A percentile compares a stretch with the other conserved stretches of the same genome.
These are phyloP conservation scores for Labrus mixtus DNA, from an alignment of 2,113 vertebrate species.

Conservation along the genomic window DNA sequence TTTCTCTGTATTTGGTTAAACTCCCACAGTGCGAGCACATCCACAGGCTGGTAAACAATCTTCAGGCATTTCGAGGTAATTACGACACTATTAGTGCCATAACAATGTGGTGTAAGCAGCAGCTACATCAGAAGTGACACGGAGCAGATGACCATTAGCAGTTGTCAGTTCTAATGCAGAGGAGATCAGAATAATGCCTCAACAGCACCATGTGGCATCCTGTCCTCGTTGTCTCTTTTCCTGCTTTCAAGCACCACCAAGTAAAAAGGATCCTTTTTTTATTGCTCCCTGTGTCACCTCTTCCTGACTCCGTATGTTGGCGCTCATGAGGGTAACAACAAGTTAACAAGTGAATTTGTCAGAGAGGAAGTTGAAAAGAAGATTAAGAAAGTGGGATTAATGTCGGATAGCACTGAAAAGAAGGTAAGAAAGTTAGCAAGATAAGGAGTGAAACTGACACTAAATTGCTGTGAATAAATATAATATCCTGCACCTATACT, in stretches of 20 bases:
- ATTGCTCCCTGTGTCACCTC: background rate
- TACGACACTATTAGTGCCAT: slow-evolving; percentile 45
- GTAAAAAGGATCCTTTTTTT: background rate
- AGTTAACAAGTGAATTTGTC: too few species aligned
- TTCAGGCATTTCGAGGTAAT: slow-evolving; percentile 50
- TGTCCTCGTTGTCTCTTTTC: slow-evolving; percentile 3
- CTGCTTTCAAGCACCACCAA: slow-evolving; percentile 1
- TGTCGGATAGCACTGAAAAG: too few species aligned
- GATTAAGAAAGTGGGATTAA: too few species aligned
- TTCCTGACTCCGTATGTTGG: too few species aligned
- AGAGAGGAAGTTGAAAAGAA: too few species aligned
- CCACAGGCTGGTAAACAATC: slow-evolving; percentile 56
- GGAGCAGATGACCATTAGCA: slow-evolving; percentile 66
- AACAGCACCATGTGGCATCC: slow-evolving; percentile 7
- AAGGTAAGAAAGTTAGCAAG: too few species aligned
- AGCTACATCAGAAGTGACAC: slow-evolving; percentile 62
- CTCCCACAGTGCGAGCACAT: slow-evolving; percentile 34
- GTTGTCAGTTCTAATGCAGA: slow-evolving; percentile 52
- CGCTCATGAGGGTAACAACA: too few species aligned
- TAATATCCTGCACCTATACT: too few species aligned
- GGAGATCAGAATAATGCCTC: slow-evolving; percentile 26
- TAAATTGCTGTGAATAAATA: too few species aligned
- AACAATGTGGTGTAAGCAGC: slow-evolving; percentile 45
- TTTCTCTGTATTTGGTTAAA: slow-evolving; percentile 42
- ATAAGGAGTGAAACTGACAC: too few species aligned